Base-by-base conservation (phyloP, 2,888 invertebrate genomes). In the Oligia strigilis region DNA sequence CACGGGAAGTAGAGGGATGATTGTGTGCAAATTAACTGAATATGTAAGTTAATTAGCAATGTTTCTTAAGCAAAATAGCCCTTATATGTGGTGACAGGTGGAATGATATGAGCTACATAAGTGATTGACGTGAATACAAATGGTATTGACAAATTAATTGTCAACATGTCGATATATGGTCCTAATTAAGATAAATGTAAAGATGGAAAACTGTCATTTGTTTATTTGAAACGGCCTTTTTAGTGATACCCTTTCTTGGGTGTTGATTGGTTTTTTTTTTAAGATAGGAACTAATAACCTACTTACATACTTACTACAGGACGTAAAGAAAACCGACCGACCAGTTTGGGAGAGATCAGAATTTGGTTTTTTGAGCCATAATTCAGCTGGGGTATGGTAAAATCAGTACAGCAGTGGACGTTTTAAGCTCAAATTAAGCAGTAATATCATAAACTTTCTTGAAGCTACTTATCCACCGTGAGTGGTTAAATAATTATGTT, bases 21-120 rank as follows among this genome's bases (percentile, higher is more conserved):
- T 88, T 87, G 87, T 88, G 78, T 87, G 88, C 70, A 79, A 88
- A 88, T 88, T 29, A 62, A 23, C 80, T 66, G 46, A 67, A 64
- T 36, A 9, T 9, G 4, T 70, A 29, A 75, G 23, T 69, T 84
- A 80, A 80, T 87, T 84, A 87, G 66, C 14, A 19, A 19, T 40
- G 17, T 52, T 64, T 46, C 6, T 40, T 29, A 23, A 36, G 72
- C 19, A 58, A 65, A 75, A 71, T 78, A 71, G 64, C 43, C 80
- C 65, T 43, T 83, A 88, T 80, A 79, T 36, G 83, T 60, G 19
- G 69, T 46, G 58, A 77, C 75, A 75, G 69, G 75, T 62, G 17
- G 23, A 58, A 36, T 60, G 19, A 52, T 76, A 46, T 3, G 69
- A n/a, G 40, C 46, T 17, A 6, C 14, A 62, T 23, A n/a, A 52